Evolutionary conservation across 2,888 invertebrate genomes (phyloP), one percentile per base, ranked within the genome.

Genomic region (Aspidiotus destructor): DNA sequence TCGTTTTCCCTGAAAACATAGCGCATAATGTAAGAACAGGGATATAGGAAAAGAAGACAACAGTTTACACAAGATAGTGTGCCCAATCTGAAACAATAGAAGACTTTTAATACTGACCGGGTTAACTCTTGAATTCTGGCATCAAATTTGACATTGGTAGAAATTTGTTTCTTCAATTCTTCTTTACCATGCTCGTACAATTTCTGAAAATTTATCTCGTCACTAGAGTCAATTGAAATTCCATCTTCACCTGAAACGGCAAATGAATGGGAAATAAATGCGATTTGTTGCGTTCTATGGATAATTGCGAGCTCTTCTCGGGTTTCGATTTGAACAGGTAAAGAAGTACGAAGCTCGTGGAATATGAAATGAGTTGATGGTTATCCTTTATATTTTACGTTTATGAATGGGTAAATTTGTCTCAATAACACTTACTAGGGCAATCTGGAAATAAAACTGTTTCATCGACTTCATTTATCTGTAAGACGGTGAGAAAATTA

Each of bases 1-100:
- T 88, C 88, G 78, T 92, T 92, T 78, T 93, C 92, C 75, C 89
- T 88, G 75, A 70, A n/a, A 42, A 41, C 28, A 60, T 40, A 11
- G 8, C 28, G 28, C 5, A 28, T 28, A 28, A 28, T 28, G 28
- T n/a, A 28, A 60, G 40, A 7, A 28, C 28, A 40, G 40, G 13
- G 40, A 52, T 40, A 13, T 9, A 54, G 8, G 13, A 15, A 54
- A 16, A 52, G 5, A 52, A 2, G n/a, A 52, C 52, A 2, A 52
- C 52, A 15, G n/a, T 11, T 10, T 48, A 10, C 48, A 11, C 9
- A 48, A 10, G 9, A 5, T n/a, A 5, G n/a, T 52, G 11, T 52
- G 52, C 3, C 11, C 5, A 52, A n/a, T 52, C 52, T 1, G 52
- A 52, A 52, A 52, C n/a, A 52, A n/a, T 11, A 52, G 5, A 52